phyloP scores from a whole-genome alignment of 2,113 vertebrate species.

The Zapornia atra region DNA sequence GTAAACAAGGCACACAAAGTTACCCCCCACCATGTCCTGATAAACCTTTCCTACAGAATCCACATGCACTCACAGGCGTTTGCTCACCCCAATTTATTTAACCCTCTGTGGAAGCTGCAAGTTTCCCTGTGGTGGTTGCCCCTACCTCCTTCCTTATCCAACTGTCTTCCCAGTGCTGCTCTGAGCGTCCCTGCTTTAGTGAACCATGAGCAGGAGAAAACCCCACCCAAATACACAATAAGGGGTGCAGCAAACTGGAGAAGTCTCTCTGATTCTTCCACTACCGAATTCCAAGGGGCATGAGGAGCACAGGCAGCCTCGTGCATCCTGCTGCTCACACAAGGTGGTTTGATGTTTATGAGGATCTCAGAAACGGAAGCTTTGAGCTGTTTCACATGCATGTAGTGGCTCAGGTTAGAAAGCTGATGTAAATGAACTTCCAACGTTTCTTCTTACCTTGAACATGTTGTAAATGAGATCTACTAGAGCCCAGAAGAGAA shows the following conservation, averaged over 20 bases:
- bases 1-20: not conserved
- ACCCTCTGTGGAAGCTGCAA: not conserved
- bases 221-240: not conserved
- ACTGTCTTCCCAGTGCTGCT: not conserved
- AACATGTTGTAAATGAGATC: constrained; percentile 98
- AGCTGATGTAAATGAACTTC: not conserved
- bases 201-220: not conserved
- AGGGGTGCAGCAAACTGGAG: not conserved
- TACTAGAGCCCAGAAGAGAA: constrained; percentile 98
- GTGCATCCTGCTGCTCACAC: not conserved
- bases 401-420: fast-evolving
- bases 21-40: fast-evolving
- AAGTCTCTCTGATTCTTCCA: not conserved
- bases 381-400: not conserved
- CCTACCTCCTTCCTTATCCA: not conserved
- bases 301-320: not conserved
- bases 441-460: constrained; percentile 78
- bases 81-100: not conserved
- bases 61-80: not conserved
- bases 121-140: not conserved
- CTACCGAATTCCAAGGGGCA: not conserved
- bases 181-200: not conserved
- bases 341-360: not conserved
- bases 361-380: not conserved
- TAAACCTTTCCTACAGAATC: not conserved